Percentiles rank a stretch among this genome's conserved stretches.
These are phyloP conservation scores for Allygus modestus DNA, from an alignment of 2,888 invertebrate genomes.

Conservation along the genomic window DNA sequence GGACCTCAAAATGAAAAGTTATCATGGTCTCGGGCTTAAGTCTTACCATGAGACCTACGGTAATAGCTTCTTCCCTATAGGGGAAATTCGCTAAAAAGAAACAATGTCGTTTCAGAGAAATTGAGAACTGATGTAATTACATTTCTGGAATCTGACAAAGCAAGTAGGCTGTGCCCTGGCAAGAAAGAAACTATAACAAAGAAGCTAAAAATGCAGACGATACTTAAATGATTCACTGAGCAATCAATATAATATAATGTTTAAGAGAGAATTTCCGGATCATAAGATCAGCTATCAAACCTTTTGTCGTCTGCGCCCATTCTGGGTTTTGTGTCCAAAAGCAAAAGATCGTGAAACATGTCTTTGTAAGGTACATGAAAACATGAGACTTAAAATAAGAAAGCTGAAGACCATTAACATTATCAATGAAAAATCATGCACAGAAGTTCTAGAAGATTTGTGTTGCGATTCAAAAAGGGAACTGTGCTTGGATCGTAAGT, in stretches of 20 bases:
- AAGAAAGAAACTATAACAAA: constrained; percentile 56
- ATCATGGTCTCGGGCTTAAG: no score
- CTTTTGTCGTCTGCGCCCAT: constrained; percentile 43
- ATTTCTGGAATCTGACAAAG: constrained; percentile 21
- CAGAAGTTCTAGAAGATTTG: constrained; percentile 7
- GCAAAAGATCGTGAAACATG: constrained; percentile 46
- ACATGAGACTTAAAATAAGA: constrained; percentile 41
- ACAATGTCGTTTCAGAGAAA: constrained; percentile 12
- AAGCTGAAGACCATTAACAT: constrained; percentile 42
- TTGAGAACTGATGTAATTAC: constrained; percentile 28
- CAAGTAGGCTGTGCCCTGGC: constrained; percentile 35
- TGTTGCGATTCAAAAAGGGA: constrained; percentile 29
- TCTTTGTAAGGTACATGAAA: constrained; percentile 46
- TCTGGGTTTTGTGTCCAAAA: constrained; percentile 38
- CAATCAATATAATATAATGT: constrained; percentile 29
- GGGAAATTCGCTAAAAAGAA: no score
- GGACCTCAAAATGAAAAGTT: no score
- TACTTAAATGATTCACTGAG: constrained; percentile 38
- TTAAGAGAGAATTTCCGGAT: constrained; percentile 3
- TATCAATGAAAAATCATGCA: constrained; percentile 48
- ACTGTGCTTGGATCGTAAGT: constrained; percentile 35
- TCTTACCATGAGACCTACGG: no score
- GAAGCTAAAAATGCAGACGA: constrained; percentile 56
- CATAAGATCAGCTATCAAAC: constrained; percentile 41
- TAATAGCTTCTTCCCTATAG: no score